phyloP scores from a whole-genome alignment of 53 echinoderm and acorn worm species.

The Pentamera pediparva region DNA sequence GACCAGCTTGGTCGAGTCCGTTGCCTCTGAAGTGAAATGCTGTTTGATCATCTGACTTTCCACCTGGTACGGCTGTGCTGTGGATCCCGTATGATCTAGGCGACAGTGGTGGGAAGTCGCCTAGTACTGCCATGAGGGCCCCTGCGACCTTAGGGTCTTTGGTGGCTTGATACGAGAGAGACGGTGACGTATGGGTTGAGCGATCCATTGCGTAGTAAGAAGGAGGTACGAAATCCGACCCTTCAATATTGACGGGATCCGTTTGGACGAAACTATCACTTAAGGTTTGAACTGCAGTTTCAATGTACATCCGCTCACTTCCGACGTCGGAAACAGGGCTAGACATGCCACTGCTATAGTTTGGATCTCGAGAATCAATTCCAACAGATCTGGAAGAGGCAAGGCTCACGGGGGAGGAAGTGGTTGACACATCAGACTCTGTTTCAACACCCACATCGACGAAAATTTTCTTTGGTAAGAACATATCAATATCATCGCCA shows the following conservation, averaged over 20 bases:
- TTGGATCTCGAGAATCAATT: slow-evolving; percentile 32
- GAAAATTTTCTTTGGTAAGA: slow-evolving; percentile 3
- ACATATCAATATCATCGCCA: slow-evolving; percentile 14
- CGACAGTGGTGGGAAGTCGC: slow-evolving; percentile 7
- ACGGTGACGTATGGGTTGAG: slow-evolving; percentile 10
- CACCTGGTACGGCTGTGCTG: not conserved
- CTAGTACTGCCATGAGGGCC: slow-evolving; percentile 9
- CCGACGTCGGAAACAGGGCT: slow-evolving; percentile 30
- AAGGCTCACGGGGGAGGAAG: slow-evolving; percentile 58
- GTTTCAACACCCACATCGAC: slow-evolving; percentile 70
- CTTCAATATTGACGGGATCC: slow-evolving; percentile 2
- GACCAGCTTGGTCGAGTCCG: not conserved
- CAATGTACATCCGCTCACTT: slow-evolving; percentile 6
- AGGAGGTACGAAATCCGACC: not conserved
- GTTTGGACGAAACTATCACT: slow-evolving; percentile 24
- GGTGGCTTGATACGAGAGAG: slow-evolving; percentile 20
- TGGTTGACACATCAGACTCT: slow-evolving; percentile 76
- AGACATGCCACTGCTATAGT: slow-evolving; percentile 27
- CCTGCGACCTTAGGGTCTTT: slow-evolving; percentile 19
- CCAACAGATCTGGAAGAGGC: slow-evolving; percentile 29
- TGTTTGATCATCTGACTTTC: not conserved
- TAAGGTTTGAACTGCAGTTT: slow-evolving; percentile 20
- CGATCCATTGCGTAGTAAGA: slow-evolving; percentile 22
- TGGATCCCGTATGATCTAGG: slow-evolving; percentile 8
- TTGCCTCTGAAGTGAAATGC: slow-evolving; percentile 8